A percentile compares a stretch with the other conserved stretches of the same genome.
Evolutionary conservation across 2,113 vertebrate genomes (phyloP).

Genomic region (Myotis lucifugus): DNA sequence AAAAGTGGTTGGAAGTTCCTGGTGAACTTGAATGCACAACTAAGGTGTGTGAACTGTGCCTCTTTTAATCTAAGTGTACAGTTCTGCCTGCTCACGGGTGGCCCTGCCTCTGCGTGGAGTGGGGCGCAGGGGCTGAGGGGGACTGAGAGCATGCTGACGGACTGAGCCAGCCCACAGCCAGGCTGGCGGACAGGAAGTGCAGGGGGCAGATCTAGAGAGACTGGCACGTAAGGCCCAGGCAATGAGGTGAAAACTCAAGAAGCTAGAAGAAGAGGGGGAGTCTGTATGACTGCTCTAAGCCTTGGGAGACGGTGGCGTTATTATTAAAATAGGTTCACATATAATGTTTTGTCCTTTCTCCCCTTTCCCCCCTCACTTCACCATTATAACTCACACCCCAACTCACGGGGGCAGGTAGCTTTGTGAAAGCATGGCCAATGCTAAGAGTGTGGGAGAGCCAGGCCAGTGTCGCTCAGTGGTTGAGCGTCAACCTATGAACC

Average conservation of each 20-base stretch:
- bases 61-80: neutral
- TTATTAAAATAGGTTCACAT: neutral
- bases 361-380: rapidly evolving
- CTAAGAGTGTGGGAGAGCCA: neutral
- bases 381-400: neutral
- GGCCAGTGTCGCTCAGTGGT: too few relatives aligned
- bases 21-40: neutral
- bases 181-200: neutral
- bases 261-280: neutral
- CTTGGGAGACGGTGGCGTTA: neutral
- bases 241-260: neutral
- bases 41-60: neutral
- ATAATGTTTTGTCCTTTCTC: neutral
- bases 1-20: neutral
- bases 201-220: neutral
- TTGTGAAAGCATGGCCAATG: neutral
- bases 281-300: neutral
- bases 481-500: too few relatives aligned
- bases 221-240: rapidly evolving
- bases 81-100: neutral
- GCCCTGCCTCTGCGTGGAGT: neutral
- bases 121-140: neutral
- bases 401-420: neutral
- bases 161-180: neutral
- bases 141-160: too few relatives aligned